A percentile compares a stretch with the other conserved stretches of the same genome.
Conservation (phyloP, 1,140 invertebrate genomes). For the Homalodisca vitripennis region DNA sequence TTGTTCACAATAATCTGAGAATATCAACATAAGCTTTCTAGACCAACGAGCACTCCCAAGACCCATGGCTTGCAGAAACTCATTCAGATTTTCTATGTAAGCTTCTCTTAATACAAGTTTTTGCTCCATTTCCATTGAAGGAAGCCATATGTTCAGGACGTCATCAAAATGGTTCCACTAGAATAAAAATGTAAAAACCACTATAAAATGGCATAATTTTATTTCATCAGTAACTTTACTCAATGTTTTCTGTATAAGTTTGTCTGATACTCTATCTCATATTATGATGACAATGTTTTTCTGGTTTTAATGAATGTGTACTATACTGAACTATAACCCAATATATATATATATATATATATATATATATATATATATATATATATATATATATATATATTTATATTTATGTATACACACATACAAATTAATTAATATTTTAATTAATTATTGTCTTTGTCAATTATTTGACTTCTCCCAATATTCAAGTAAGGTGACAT, state of each 20-base stretch:
- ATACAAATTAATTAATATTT: too few species aligned
- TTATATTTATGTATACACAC: too few species aligned
- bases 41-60: slow-evolving; percentile 1
- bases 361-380: background rate
- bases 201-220: background rate
- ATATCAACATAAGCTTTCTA: slow-evolving; percentile 1
- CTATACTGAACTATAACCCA: background rate
- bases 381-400: too few species aligned
- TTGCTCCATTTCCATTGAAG: slow-evolving; percentile 22
- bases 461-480: too few species aligned
- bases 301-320: background rate
- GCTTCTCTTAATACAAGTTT: background rate
- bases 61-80: background rate
- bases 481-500: too few species aligned
- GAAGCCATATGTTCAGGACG: slow-evolving; percentile 18
- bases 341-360: background rate
- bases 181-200: background rate
- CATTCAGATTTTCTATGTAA: background rate
- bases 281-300: background rate
- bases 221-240: background rate
- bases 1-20: slow-evolving; percentile 1
- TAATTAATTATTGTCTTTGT: too few species aligned
- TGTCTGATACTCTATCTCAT: background rate
- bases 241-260: background rate
- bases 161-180: slow-evolving; percentile 20